Evolutionary conservation across 1,140 invertebrate species (phyloP).

Genomic region (Magallana gigas): DNA sequence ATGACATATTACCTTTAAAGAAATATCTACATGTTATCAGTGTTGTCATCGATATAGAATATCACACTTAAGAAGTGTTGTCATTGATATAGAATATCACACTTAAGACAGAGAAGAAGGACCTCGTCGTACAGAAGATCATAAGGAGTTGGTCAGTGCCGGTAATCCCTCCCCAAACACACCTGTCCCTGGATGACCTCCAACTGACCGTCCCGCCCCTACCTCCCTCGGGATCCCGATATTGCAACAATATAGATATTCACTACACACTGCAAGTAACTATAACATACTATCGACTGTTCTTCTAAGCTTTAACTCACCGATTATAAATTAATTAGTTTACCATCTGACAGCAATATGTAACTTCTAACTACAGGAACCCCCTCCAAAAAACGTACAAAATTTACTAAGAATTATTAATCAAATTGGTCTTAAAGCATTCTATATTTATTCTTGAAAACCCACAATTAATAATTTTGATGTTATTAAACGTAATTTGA

Average conservation of each 20-base stretch:
- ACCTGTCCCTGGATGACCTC: not conserved
- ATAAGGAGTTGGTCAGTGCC: not conserved
- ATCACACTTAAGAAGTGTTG: not conserved
- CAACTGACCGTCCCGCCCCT: not conserved
- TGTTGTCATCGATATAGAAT: not conserved
- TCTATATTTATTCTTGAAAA: too few relatives aligned
- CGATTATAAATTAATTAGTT: too few relatives aligned
- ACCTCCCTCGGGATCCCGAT: not conserved
- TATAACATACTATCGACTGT: too few relatives aligned
- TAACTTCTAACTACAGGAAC: too few relatives aligned
- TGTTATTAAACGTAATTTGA: not conserved
- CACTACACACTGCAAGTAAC: constrained; percentile 10
- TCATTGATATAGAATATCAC: not conserved
- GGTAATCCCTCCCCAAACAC: not conserved
- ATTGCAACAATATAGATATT: constrained; percentile 10
- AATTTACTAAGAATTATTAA: not conserved
- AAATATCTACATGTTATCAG: too few relatives aligned
- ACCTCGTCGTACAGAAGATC: not conserved
- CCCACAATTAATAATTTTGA: too few relatives aligned
- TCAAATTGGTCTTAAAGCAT: too few relatives aligned
- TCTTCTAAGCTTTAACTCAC: too few relatives aligned
- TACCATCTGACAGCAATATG: too few relatives aligned
- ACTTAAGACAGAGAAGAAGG: not conserved
- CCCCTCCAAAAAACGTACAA: not conserved
- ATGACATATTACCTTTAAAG: too few relatives aligned